Percentiles rank a stretch among this genome's conserved stretches.
These are phyloP conservation scores for Suncus etruscus DNA, from an alignment of 2,113 vertebrate genomes.

Conservation along the genomic window DNA sequence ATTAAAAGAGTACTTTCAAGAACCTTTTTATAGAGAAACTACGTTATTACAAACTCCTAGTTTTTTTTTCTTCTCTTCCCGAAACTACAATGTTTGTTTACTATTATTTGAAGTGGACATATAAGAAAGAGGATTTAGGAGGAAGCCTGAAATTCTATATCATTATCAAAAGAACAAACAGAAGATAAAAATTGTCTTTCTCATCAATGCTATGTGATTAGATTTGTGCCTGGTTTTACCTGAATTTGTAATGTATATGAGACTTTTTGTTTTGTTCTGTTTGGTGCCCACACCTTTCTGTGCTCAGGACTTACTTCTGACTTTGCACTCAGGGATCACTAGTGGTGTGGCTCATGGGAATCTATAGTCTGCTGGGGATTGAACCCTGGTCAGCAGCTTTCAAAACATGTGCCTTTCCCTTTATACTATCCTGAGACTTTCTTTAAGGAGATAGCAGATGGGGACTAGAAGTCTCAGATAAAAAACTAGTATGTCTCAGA, in stretches of 20 bases:
- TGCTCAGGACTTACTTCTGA: neutral
- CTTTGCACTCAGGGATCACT: no score
- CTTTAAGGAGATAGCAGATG: neutral
- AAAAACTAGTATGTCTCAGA: no score
- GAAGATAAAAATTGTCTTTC: neutral
- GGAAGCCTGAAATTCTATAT: neutral
- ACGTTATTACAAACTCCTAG: neutral
- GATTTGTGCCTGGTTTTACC: neutral
- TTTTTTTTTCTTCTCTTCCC: neutral
- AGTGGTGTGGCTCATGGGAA: no score
- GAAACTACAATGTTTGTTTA: neutral
- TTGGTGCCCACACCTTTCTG: no score
- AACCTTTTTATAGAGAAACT: neutral
- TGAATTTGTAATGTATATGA: neutral
- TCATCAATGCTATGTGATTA: neutral
- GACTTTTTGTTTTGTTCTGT: neutral
- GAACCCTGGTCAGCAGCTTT: no score
- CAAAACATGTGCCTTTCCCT: no score
- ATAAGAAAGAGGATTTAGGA: constrained; percentile 1
- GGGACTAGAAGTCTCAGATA: neutral
- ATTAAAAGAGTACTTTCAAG: neutral
- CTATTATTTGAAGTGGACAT: constrained; percentile 26
- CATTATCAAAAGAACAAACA: neutral
- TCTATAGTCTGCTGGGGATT: no score
- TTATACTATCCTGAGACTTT: neutral